phyloP scores from a whole-genome alignment of 2,797 vertebrate genomes.

The Circus cinereus region DNA sequence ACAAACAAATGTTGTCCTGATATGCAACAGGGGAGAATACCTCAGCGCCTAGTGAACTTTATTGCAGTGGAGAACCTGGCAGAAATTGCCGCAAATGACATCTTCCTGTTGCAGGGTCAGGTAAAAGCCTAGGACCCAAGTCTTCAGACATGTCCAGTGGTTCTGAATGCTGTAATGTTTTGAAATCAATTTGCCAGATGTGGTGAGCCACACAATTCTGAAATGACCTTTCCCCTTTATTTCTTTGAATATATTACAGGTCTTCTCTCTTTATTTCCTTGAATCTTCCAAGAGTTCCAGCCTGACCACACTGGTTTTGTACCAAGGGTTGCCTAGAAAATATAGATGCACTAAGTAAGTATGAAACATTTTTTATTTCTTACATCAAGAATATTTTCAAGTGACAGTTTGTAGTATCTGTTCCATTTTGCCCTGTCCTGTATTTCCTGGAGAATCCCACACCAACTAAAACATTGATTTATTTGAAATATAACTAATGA shows the following conservation, averaged over 20 bases:
- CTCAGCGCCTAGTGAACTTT: neutral
- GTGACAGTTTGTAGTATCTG: neutral
- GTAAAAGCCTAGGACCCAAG: neutral
- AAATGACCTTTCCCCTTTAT: neutral
- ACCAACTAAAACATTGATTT: neutral
- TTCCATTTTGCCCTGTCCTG: neutral
- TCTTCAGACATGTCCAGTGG: neutral
- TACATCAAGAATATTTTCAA: neutral
- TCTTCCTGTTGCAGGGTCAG: neutral
- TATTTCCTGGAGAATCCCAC: neutral
- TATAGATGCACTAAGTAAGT: neutral
- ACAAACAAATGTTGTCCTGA: neutral
- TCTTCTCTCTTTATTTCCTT: neutral
- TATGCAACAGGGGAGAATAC: neutral
- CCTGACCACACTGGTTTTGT: neutral
- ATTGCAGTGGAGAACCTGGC: neutral
- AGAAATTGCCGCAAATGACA: neutral
- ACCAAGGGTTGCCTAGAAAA: neutral
- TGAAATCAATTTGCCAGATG: neutral
- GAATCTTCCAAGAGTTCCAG: neutral
- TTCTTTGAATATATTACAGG: neutral
- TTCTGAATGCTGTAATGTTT: neutral
- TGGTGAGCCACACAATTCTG: neutral
- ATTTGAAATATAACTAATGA: constrained; percentile 29
- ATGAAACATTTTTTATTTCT: neutral